Evolutionary conservation across 2,113 vertebrate species (phyloP).

Genomic region (Redunca redunca): DNA sequence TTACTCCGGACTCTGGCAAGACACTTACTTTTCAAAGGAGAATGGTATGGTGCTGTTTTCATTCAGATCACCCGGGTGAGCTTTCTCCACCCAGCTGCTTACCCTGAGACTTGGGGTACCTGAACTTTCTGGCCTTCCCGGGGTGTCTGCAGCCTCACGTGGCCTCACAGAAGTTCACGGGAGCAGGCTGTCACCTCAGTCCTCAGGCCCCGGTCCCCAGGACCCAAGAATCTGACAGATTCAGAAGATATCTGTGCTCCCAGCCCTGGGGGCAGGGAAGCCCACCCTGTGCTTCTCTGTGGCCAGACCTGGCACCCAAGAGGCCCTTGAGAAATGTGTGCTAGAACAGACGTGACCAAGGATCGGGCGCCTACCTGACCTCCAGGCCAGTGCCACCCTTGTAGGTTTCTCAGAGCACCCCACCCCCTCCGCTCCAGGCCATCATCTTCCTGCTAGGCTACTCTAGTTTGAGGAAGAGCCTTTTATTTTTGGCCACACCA

Average conservation of each 20-base stretch:
- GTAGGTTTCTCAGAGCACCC: neutral
- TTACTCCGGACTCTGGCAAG: neutral
- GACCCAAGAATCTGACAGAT: neutral
- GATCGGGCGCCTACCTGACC: neutral
- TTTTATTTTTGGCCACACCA: neutral
- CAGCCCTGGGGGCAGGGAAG: neutral
- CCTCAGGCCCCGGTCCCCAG: neutral
- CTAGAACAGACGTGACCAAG: neutral
- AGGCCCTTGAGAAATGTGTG: neutral
- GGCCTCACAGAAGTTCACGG: neutral
- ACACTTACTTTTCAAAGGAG: neutral
- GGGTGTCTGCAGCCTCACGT: neutral
- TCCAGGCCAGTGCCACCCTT: neutral
- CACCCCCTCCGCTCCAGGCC: neutral
- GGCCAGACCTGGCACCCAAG: neutral
- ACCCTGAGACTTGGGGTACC: neutral
- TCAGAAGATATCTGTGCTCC: neutral
- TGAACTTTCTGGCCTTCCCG: neutral
- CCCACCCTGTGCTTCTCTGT: neutral
- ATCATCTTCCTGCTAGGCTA: neutral
- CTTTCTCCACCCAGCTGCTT: neutral
- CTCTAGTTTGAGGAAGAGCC: neutral
- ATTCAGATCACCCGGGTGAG: neutral
- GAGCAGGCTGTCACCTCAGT: neutral
- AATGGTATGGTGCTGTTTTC: neutral